Base-by-base conservation (phyloP, 2,888 invertebrate species). In the Leptopilina myrica region DNA sequence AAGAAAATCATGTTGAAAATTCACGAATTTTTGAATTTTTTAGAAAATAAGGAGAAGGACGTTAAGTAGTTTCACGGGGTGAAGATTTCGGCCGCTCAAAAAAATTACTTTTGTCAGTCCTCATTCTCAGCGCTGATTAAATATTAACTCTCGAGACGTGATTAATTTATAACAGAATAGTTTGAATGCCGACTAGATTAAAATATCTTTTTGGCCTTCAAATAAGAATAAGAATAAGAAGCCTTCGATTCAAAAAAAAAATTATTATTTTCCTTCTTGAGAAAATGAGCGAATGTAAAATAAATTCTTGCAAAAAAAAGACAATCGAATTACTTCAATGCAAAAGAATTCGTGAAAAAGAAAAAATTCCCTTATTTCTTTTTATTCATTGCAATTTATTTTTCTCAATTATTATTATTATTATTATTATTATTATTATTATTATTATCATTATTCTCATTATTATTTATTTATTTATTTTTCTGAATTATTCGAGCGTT, bases 181-280 rank as follows among this genome's bases (percentile, higher is more conserved):
- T 67, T 11, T 46, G 15, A 49, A 11, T 20, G 43, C 46, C 6
- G 43, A 20, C 66, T 67, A 67, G 46, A 20, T 67, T 67, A 20
- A 20, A 67, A 46, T 67, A 67, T 49, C 46, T 67, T 11, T 33
- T 20, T 12, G 15, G 12, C 67, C 67, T 64, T 64, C 64, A 6
- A 67, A 49, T 49, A 14, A n/a, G n/a, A n/a, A 53, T 59, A 14
- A 59, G 26, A 59, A 8, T 65, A 43, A 43, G 33, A 56, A 73
- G 73, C 59, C 49, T 67, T 67, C 43, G 33, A 14, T 33, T 67
- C 11, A 15, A 67, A 67, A 9, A 26, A 43, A 66, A 66, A 67
- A 67, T 14, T 49, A 40, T 14, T 43, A n/a, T 67, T 46, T 67
- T 67, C 15, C 33, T 40, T 8, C 46, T 26, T 1, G 43, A 59